Percentiles rank a stretch among this genome's conserved stretches.
Conservation (phyloP, 2,888 invertebrate genomes). For the Caenorhabditis angaria region DNA sequence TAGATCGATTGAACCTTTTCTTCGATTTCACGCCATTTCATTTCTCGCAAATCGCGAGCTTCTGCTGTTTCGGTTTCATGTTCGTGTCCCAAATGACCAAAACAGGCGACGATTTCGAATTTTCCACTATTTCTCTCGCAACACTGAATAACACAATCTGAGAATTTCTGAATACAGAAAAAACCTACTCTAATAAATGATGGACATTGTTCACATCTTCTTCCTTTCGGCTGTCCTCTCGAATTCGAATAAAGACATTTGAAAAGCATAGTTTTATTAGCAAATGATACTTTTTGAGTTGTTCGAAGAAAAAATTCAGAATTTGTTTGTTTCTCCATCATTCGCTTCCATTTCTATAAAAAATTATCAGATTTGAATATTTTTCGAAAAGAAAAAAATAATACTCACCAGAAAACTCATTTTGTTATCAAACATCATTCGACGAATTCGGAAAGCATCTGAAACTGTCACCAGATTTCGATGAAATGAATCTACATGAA, state of each 20-base stretch:
- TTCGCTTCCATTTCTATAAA: slow-evolving; percentile 25
- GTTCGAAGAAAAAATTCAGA: slow-evolving; percentile 37
- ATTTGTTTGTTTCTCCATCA: slow-evolving; percentile 23
- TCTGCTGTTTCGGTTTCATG: slow-evolving; percentile 31
- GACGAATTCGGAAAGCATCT: slow-evolving; percentile 18
- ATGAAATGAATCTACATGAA: slow-evolving; percentile 39
- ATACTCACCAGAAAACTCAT: slow-evolving; percentile 14
- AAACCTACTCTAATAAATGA: slow-evolving; percentile 46
- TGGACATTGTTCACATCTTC: slow-evolving; percentile 45
- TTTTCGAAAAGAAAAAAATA: not conserved
- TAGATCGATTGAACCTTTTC: not conserved
- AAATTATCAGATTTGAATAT: not conserved
- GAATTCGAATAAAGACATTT: slow-evolving; percentile 40
- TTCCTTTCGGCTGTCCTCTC: slow-evolving; percentile 21
- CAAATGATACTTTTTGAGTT: slow-evolving; percentile 36
- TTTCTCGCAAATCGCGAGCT: slow-evolving; percentile 12
- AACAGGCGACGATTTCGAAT: slow-evolving; percentile 49
- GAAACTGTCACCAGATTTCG: slow-evolving; percentile 16
- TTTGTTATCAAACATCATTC: slow-evolving; percentile 22
- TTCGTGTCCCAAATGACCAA: slow-evolving; percentile 51
- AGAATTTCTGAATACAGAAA: not conserved
- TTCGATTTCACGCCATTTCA: slow-evolving; percentile 12
- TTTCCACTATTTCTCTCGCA: slow-evolving; percentile 38
- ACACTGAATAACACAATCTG: slow-evolving; percentile 6
- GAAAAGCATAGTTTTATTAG: slow-evolving; percentile 21